Evolutionary conservation across 2,113 vertebrate genomes (phyloP).

Genomic region (Halichoeres trimaculatus): DNA sequence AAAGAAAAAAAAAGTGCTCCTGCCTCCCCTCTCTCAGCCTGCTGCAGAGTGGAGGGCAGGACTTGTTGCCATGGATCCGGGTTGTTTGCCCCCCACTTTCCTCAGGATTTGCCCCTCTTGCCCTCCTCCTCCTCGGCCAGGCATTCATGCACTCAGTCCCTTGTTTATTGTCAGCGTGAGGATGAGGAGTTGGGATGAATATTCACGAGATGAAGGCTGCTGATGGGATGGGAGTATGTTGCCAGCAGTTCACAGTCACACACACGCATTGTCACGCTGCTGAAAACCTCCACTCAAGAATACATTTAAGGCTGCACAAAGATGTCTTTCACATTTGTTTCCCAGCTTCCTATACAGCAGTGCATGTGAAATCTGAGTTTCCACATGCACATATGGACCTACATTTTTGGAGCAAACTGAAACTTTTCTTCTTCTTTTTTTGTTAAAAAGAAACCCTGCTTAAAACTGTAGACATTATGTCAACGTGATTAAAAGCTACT

Average conservation of each 20-base stretch:
- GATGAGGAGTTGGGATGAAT: constrained; percentile 67
- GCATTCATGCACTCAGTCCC: constrained; percentile 56
- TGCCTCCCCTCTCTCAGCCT: constrained; percentile 67
- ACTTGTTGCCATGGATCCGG: constrained; percentile 80
- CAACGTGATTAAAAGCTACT: too few species aligned
- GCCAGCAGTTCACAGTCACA: constrained; percentile 12
- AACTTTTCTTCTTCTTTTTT: too few species aligned
- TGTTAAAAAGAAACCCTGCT: too few species aligned
- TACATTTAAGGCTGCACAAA: constrained; percentile 51
- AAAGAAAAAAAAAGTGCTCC: constrained; percentile 38
- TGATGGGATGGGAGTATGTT: constrained; percentile 35
- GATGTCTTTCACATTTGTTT: constrained; percentile 54
- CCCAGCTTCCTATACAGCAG: neutral
- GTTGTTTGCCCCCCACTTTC: constrained; percentile 79
- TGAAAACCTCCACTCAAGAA: constrained; percentile 28
- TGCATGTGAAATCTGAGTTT: neutral
- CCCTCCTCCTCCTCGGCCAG: constrained; percentile 41
- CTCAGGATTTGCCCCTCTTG: constrained; percentile 47
- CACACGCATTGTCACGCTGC: constrained; percentile 41
- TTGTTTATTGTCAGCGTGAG: constrained; percentile 73
- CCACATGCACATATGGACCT: neutral
- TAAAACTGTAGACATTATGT: too few species aligned
- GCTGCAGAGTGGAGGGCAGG: constrained; percentile 75
- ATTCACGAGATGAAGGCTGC: constrained; percentile 64
- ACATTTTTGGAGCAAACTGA: too few species aligned